Conservation (phyloP, 2,797 vertebrate species). For the Denticeps clupeoides region DNA sequence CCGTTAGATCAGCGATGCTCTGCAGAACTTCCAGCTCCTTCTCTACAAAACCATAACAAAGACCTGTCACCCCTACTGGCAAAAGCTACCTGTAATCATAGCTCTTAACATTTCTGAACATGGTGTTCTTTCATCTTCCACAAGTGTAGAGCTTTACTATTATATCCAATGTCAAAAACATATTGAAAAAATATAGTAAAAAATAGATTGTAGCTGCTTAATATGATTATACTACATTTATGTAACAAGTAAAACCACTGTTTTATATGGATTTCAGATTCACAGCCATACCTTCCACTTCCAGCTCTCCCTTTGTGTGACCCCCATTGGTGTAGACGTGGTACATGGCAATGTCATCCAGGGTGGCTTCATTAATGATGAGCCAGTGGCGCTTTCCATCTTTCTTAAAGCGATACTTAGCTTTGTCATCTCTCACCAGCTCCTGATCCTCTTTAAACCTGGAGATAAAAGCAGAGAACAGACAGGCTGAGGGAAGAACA, state of each 20-base stretch:
- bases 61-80: no score
- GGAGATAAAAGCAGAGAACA: slow-evolving; percentile 1
- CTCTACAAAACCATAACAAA: slow-evolving; percentile 45
- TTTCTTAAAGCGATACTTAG: slow-evolving; percentile 74
- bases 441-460: slow-evolving; percentile 79
- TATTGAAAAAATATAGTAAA: no score
- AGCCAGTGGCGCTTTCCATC: slow-evolving; percentile 74
- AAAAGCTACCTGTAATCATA: neutral
- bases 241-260: neutral
- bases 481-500: neutral
- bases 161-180: no score
- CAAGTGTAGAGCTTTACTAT: no score
- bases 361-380: slow-evolving; percentile 69
- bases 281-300: slow-evolving; percentile 82
- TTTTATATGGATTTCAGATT: neutral
- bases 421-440: slow-evolving; percentile 59
- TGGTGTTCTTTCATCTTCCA: no score
- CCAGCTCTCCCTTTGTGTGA: slow-evolving; percentile 80
- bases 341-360: slow-evolving; percentile 74
- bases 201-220: no score
- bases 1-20: slow-evolving; percentile 81
- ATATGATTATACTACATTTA: no score
- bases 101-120: no score
- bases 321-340: slow-evolving; percentile 77
- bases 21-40: slow-evolving; percentile 82